Conservation (phyloP, 2,797 vertebrate genomes). For the Hyperoplus lanceolatus region DNA sequence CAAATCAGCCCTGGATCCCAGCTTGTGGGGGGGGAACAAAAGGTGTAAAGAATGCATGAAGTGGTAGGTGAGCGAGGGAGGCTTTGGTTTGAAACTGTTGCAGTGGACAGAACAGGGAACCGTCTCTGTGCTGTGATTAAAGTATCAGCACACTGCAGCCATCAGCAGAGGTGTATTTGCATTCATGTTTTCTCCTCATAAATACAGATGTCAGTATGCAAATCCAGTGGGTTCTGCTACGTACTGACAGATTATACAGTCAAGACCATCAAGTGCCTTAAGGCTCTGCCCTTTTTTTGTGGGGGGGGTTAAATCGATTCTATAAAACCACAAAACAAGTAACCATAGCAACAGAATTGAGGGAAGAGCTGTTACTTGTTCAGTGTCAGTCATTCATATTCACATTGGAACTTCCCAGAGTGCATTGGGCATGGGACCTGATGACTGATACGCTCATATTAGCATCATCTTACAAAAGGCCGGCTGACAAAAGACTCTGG, state of each 20-base stretch:
- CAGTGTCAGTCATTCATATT: conserved; percentile 77
- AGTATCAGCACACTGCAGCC: conserved; percentile 49
- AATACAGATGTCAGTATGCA: conserved; percentile 61
- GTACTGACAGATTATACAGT: conserved; percentile 66
- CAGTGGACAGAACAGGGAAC: conserved; percentile 44
- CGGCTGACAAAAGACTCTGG: conserved; percentile 67
- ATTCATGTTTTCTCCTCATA: conserved; percentile 56
- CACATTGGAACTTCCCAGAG: conserved; percentile 75
- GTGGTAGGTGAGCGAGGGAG: conserved; percentile 24
- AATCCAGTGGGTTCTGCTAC: conserved; percentile 46
- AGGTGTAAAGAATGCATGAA: conserved; percentile 60
- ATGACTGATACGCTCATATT: conserved; percentile 76
- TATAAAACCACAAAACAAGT: conserved; percentile 85
- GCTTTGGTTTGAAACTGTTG: conserved; percentile 49
- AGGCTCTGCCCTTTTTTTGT: conserved; percentile 75
- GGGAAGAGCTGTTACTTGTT: conserved; percentile 76
- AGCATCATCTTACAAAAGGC: conserved; percentile 66
- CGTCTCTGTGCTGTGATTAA: conserved; percentile 49
- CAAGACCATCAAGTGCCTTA: conserved; percentile 69
- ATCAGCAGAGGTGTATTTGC: conserved; percentile 47
- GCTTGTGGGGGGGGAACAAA: conserved; percentile 3
- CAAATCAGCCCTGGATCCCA: conserved; percentile 51
- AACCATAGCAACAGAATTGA: conserved; percentile 87
- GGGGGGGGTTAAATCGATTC: conserved; percentile 80
- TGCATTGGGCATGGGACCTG: conserved; percentile 68